phyloP scores from a whole-genome alignment of 2,113 vertebrate genomes.

The Protobothrops flavoviridis region DNA sequence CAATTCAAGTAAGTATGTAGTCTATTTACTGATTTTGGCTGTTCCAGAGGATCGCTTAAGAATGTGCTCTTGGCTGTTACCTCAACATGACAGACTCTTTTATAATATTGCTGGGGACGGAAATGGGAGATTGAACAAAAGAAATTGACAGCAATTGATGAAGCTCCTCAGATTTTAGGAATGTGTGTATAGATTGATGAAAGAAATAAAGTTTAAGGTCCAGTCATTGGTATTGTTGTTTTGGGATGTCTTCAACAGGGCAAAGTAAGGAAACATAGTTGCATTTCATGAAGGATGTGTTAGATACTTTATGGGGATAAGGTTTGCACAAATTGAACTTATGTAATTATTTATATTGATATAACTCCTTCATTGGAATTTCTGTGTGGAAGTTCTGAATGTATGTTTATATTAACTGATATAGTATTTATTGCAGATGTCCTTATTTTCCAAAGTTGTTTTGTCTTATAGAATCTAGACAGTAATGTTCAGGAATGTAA shows the following conservation, averaged over 20 bases:
- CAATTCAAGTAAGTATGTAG: conserved; percentile 90
- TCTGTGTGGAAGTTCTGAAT: background rate
- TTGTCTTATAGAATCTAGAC: accelerated
- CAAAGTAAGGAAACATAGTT: background rate
- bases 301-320: background rate
- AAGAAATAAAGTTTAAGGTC: background rate
- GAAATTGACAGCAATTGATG: background rate
- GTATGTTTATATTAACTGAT: background rate
- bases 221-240: background rate
- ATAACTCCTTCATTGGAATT: background rate
- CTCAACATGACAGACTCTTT: background rate
- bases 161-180: background rate
- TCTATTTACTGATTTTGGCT: accelerated
- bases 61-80: accelerated
- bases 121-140: background rate
- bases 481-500: accelerated
- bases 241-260: background rate
- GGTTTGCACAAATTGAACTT: background rate
- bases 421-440: background rate
- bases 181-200: background rate
- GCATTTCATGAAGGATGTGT: background rate
- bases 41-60: accelerated
- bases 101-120: background rate
- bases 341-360: background rate
- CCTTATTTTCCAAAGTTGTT: background rate